Evolutionary conservation across 2,888 invertebrate species (phyloP).

Genomic region (Anoplius nigerrimus): DNA sequence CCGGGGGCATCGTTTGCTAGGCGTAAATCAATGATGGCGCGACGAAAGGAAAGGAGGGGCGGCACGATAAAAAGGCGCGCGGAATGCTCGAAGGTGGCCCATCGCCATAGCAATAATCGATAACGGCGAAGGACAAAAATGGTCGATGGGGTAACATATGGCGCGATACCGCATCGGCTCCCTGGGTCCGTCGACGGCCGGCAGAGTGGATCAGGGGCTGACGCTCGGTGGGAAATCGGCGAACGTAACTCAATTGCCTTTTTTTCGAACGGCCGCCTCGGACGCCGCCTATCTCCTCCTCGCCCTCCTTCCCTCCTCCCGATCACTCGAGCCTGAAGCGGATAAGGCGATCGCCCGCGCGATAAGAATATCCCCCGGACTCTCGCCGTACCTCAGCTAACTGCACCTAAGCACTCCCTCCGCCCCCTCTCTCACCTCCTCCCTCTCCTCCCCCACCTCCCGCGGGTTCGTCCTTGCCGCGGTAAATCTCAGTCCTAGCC

Average conservation of each 20-base stretch:
- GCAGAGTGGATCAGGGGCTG: too few species aligned
- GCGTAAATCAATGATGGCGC: not conserved
- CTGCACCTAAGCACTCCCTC: slow-evolving; percentile 14
- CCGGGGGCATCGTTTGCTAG: too few species aligned
- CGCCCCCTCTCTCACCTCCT: not conserved
- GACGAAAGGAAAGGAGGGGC: slow-evolving; percentile 13
- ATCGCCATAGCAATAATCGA: slow-evolving; percentile 34
- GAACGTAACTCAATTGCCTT: slow-evolving; percentile 36
- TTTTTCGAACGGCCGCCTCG: slow-evolving; percentile 12
- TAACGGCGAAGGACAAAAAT: slow-evolving; percentile 31
- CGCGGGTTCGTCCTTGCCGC: too few species aligned
- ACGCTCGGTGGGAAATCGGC: slow-evolving; percentile 30
- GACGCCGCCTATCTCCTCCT: not conserved
- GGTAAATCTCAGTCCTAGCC: not conserved
- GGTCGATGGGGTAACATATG: slow-evolving; percentile 31
- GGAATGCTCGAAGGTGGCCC: too few species aligned
- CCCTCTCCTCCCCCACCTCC: not conserved
- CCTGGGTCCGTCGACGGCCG: too few species aligned
- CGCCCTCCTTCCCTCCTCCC: not conserved
- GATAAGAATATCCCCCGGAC: slow-evolving; percentile 38
- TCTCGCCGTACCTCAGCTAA: slow-evolving; percentile 24
- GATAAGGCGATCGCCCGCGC: slow-evolving; percentile 28
- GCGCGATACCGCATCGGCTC: slow-evolving; percentile 27
- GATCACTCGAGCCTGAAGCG: not conserved
- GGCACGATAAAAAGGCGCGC: slow-evolving; percentile 9